These are phyloP conservation scores for Drosophila nasuta DNA, from an alignment of 1,140 invertebrate genomes.

Conservation along the genomic window DNA sequence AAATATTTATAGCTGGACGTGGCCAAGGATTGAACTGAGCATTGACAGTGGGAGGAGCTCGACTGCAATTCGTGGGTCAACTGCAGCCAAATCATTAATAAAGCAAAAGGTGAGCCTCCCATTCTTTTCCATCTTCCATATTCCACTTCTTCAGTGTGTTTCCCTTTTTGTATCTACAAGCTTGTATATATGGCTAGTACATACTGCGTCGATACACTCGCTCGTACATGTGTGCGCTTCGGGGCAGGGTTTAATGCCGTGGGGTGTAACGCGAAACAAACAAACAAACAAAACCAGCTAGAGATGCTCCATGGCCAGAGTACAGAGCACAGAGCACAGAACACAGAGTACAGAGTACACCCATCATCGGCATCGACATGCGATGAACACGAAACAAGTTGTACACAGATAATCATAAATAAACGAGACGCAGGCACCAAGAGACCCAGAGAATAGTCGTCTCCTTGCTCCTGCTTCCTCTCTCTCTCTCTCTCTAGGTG, in stretches of 20 bases:
- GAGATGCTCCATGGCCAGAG: conserved; percentile 63
- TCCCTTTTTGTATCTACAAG: conserved; percentile 22
- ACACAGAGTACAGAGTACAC: conserved; percentile 27
- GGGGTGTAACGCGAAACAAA: conserved; percentile 47
- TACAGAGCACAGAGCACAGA: not conserved
- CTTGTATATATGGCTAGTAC: conserved; percentile 23
- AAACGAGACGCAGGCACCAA: conserved; percentile 67
- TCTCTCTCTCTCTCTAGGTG: not conserved
- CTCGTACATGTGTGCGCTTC: conserved; percentile 59
- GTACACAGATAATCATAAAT: conserved; percentile 83
- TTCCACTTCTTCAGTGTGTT: not conserved
- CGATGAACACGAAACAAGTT: conserved; percentile 82
- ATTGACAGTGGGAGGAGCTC: conserved; percentile 8
- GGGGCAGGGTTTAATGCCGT: conserved; percentile 73
- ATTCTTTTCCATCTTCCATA: not conserved
- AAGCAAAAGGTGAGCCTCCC: conserved; percentile 38
- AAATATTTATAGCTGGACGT: conserved; percentile 39
- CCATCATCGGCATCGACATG: conserved; percentile 76
- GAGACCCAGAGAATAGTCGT: conserved; percentile 22
- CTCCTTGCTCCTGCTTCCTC: not conserved
- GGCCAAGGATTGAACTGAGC: no score
- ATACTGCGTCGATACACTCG: conserved; percentile 2
- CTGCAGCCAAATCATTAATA: conserved; percentile 57
- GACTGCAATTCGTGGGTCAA: not conserved
- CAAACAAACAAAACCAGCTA: conserved; percentile 49